Evolutionary conservation across 2,888 invertebrate genomes (phyloP), one percentile per base, ranked within the genome.

Genomic region (Lepidochitona cinerea): DNA sequence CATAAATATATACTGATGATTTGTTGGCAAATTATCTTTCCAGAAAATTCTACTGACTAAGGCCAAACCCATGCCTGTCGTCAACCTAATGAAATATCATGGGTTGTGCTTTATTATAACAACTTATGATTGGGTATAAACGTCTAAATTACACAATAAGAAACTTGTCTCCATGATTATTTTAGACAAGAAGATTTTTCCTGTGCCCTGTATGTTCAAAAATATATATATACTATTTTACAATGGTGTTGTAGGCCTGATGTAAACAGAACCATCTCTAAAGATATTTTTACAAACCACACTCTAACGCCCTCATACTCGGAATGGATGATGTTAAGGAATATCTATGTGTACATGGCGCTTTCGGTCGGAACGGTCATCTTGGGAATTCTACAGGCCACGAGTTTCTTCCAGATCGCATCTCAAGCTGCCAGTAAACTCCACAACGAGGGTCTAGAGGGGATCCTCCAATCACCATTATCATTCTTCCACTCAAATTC

Each of bases 401-500:
- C 72, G 29, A 71, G 81, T 49, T 84, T 83, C 75, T 82, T 81
- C 72, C 69, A 68, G 35, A 74, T 82, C 52, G 79, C 83, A 1
- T 68, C 73, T n/a, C 23, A 72, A n/a, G 77, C 81, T 7, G 69
- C 77, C 54, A 68, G 72, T 26, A 35, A 70, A 3, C 74, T 85
- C 29, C 84, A 85, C 71, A 72, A 79, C 68, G 59, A 76, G 66
- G 75, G 80, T 9, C 75, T 84, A 41, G 73, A 75, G 12, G 73
- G 79, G n/a, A 54, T 85, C 65, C 69, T 85, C 32, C 69, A 82
- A 53, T 79, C 84, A 23, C 82, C 85, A 0, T 35, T 82, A 26
- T 33, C 75, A 9, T 83, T 83, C 75, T 81, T 83, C 71, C 77
- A 83, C 23, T 59, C 68, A 64, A 78, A 79, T 66, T 73, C 71